Evolutionary conservation across 1,140 invertebrate species (phyloP).

Genomic region (Drosophila erecta): DNA sequence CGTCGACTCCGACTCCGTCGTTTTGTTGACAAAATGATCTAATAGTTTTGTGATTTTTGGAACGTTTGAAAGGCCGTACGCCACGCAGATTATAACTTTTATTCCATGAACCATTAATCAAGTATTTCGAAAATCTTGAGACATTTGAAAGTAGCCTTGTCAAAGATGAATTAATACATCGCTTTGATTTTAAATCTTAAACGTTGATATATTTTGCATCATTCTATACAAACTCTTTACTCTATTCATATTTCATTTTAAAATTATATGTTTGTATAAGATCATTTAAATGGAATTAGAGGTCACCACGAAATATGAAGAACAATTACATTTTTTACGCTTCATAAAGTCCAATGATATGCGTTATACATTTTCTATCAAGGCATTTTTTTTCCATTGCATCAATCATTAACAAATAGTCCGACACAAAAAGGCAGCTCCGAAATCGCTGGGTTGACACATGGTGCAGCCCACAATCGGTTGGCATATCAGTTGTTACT

Average conservation of each 20-base stretch:
- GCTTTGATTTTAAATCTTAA: too few species aligned
- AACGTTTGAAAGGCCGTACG: constrained; percentile 25
- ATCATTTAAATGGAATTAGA: too few species aligned
- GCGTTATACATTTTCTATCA: not conserved
- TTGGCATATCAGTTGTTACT: constrained; percentile 45
- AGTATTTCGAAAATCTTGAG: not conserved
- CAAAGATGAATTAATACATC: constrained; percentile 7
- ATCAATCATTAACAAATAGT: constrained; percentile 13
- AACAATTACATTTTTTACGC: not conserved
- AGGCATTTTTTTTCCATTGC: too few species aligned
- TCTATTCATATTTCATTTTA: too few species aligned
- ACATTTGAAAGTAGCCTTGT: constrained; percentile 18
- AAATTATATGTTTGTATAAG: too few species aligned
- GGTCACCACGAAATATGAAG: too few species aligned
- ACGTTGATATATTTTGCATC: too few species aligned
- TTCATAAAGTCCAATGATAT: not conserved
- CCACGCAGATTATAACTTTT: constrained; percentile 21
- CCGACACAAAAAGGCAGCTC: constrained; percentile 27
- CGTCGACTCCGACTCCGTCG: constrained; percentile 3
- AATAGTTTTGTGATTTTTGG: constrained; percentile 39
- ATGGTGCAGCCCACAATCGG: constrained; percentile 37
- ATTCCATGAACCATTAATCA: constrained; percentile 39
- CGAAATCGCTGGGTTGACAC: constrained; percentile 32
- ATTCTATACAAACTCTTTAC: too few species aligned
- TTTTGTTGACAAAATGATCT: constrained; percentile 51